A percentile compares a stretch with the other conserved stretches of the same genome.
phyloP scores from a whole-genome alignment of 2,888 invertebrate species.

The Phorcus lineatus region DNA sequence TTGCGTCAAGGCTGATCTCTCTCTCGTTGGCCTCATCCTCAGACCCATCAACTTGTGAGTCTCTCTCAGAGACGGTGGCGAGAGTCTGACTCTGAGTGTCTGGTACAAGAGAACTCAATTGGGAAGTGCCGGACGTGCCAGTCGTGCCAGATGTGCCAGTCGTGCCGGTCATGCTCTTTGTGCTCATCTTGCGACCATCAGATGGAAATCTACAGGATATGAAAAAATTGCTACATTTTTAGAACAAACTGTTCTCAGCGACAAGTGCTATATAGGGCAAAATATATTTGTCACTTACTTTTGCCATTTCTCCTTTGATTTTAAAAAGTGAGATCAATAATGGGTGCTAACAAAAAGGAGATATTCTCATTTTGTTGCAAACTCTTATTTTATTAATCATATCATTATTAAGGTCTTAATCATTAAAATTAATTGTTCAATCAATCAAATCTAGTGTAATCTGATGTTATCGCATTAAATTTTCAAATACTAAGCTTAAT shows the following conservation, averaged over 20 bases:
- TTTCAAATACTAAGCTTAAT: too few species aligned
- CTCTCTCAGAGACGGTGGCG: constrained; percentile 16
- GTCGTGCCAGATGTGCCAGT: too few species aligned
- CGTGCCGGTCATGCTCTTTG: constrained; percentile 52
- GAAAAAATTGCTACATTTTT: too few species aligned
- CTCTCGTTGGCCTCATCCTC: background rate
- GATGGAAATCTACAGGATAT: background rate
- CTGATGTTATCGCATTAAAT: too few species aligned
- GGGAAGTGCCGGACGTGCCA: constrained; percentile 47
- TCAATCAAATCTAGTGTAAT: too few species aligned
- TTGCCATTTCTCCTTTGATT: background rate
- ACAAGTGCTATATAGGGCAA: too few species aligned
- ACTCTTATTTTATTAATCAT: too few species aligned
- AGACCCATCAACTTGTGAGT: constrained; percentile 26
- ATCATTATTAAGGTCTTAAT: too few species aligned
- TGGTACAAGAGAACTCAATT: constrained; percentile 41
- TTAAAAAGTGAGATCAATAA: background rate
- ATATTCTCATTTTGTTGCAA: background rate
- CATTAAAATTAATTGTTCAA: too few species aligned
- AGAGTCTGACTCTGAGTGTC: constrained; percentile 43
- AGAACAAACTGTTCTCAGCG: too few species aligned
- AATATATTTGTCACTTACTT: too few species aligned
- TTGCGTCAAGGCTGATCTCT: background rate
- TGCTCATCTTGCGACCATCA: background rate
- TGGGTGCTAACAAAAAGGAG: background rate